phyloP scores from a whole-genome alignment of 2,888 invertebrate species.

The Gastracanthus pulcherrimus region DNA sequence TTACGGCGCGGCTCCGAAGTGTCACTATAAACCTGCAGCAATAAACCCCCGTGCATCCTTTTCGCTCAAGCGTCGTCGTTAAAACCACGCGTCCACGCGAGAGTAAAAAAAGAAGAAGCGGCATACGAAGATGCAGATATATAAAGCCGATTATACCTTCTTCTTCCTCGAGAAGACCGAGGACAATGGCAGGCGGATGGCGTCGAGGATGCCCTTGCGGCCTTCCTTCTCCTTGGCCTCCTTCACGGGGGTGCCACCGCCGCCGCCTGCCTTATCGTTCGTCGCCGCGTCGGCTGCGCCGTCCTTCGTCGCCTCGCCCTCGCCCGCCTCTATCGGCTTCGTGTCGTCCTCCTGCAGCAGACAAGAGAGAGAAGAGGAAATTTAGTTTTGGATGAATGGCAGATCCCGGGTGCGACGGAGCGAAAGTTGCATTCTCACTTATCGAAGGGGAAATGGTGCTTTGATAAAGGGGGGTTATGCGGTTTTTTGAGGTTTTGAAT shows the following conservation, averaged over 20 bases:
- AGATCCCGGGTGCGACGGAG: too few relatives aligned
- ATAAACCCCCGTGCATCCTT: too few relatives aligned
- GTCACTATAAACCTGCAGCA: too few relatives aligned
- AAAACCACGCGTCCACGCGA: background rate
- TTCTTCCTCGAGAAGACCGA: constrained; percentile 76
- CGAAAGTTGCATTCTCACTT: too few relatives aligned
- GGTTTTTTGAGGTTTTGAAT: too few relatives aligned
- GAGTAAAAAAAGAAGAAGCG: background rate
- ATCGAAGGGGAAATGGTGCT: too few relatives aligned
- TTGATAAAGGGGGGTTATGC: too few relatives aligned
- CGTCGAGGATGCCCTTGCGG: constrained; percentile 78
- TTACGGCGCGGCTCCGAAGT: too few relatives aligned
- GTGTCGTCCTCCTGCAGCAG: constrained; percentile 68
- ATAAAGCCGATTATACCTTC: constrained; percentile 66
- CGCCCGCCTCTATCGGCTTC: constrained; percentile 71
- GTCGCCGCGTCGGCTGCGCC: constrained; percentile 62
- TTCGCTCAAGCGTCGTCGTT: background rate
- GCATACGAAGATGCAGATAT: background rate
- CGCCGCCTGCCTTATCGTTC: constrained; percentile 61
- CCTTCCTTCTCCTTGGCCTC: constrained; percentile 68
- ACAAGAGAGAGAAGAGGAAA: constrained; percentile 41
- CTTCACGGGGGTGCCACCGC: constrained; percentile 66
- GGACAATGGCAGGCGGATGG: constrained; percentile 83
- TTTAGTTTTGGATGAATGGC: too few relatives aligned
- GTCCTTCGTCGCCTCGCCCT: constrained; percentile 58